Conservation (phyloP, 2,888 invertebrate genomes). For the Rotaria magnacalcarata region DNA sequence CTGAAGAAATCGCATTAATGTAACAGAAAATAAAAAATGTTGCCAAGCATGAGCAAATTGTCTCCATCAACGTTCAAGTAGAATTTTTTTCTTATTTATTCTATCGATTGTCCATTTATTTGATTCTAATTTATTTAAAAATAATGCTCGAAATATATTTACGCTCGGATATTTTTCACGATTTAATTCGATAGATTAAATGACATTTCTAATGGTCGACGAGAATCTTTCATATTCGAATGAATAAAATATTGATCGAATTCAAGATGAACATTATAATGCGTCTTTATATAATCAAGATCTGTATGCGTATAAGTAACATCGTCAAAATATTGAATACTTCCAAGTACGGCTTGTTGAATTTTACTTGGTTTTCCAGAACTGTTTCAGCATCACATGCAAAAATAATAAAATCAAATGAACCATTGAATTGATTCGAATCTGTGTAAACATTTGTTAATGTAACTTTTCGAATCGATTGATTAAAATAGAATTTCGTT, state of each 20-base stretch:
- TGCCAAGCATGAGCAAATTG: constrained; percentile 53
- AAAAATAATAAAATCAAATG: constrained; percentile 51
- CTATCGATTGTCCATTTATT: constrained; percentile 50
- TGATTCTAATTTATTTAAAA: constrained; percentile 50
- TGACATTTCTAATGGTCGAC: constrained; percentile 52
- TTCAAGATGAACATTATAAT: constrained; percentile 51
- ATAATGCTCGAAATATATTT: constrained; percentile 52
- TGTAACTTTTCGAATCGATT: constrained; percentile 47
- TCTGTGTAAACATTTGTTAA: constrained; percentile 49
- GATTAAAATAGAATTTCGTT: constrained; percentile 49
- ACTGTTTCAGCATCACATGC: constrained; percentile 53
- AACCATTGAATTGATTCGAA: constrained; percentile 48
- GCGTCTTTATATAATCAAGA: constrained; percentile 51
- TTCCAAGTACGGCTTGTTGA: constrained; percentile 51
- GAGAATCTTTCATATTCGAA: constrained; percentile 50
- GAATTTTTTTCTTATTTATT: constrained; percentile 50
- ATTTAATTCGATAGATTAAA: constrained; percentile 51
- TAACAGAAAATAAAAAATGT: constrained; percentile 52
- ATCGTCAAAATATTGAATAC: constrained; percentile 52
- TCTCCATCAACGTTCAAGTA: constrained; percentile 51
- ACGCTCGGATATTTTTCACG: constrained; percentile 42
- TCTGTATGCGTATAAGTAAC: constrained; percentile 52
- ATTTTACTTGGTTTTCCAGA: constrained; percentile 49
- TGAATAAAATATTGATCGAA: constrained; percentile 51
- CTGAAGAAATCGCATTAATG: constrained; percentile 51